Percentiles rank a stretch among this genome's conserved stretches.
These are phyloP conservation scores for Callorhinus ursinus DNA, from an alignment of 2,113 vertebrate species.

Conservation along the genomic window DNA sequence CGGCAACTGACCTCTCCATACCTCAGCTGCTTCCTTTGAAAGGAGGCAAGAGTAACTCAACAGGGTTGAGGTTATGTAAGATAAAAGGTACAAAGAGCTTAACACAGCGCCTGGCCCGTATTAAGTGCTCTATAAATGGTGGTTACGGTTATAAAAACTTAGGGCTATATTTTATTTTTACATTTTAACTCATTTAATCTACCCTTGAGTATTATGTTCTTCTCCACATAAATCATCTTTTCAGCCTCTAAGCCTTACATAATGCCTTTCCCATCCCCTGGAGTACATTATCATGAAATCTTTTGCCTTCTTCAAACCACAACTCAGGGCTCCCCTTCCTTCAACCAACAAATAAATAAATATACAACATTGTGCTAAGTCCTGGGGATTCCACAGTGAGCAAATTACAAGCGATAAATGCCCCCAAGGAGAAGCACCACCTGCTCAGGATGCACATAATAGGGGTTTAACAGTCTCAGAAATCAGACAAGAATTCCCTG, in stretches of 20 bases:
- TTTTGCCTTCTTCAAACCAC: background rate
- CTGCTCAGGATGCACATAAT: background rate
- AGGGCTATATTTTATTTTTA: slow-evolving; percentile 35
- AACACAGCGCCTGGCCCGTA: slow-evolving; percentile 13
- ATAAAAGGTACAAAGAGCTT: slow-evolving; percentile 17
- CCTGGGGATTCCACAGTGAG: background rate
- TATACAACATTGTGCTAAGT: background rate
- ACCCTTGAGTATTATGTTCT: background rate
- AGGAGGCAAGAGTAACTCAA: slow-evolving; percentile 36
- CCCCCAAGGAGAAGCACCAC: background rate
- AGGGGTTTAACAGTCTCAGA: background rate
- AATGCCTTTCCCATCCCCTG: background rate
- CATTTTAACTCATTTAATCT: slow-evolving; percentile 53
- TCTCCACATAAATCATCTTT: background rate
- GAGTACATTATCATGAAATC: background rate
- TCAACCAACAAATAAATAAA: background rate
- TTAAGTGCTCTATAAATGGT: slow-evolving; percentile 41
- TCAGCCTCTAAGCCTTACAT: background rate
- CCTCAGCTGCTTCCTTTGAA: background rate
- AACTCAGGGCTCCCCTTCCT: background rate
- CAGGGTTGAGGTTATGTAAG: background rate
- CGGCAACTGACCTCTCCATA: background rate
- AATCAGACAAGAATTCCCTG: background rate
- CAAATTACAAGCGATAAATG: background rate
- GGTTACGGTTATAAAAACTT: background rate